Percentiles rank a stretch among this genome's conserved stretches.
Evolutionary conservation across 2,797 vertebrate species (phyloP).

Genomic region (Cynodonichthys magdalenae): DNA sequence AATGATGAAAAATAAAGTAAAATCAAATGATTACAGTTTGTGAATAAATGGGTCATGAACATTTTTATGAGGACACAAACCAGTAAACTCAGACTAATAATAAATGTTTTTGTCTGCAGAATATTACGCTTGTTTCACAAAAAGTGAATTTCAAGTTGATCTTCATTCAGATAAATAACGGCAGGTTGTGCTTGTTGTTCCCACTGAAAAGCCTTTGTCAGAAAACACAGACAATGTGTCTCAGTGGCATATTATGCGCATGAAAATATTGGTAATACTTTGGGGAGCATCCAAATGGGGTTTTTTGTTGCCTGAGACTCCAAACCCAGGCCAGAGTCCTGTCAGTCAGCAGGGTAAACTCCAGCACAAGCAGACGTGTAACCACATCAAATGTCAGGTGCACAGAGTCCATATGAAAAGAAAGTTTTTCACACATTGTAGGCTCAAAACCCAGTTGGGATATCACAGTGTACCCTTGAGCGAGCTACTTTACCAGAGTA

Average conservation of each 20-base stretch:
- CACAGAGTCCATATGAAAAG: conserved; percentile 60
- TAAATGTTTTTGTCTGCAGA: not conserved
- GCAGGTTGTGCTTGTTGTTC: not conserved
- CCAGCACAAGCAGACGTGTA: conserved; percentile 7
- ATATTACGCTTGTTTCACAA: too few species aligned
- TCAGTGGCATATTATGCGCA: conserved; percentile 5
- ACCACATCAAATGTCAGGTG: conserved; percentile 57
- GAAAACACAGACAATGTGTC: conserved; percentile 3
- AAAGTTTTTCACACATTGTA: conserved; percentile 61
- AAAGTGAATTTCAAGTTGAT: not conserved
- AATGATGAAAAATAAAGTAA: not conserved
- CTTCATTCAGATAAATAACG: not conserved
- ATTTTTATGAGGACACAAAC: not conserved
- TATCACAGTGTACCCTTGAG: conserved; percentile 70
- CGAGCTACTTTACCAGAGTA: conserved; percentile 68
- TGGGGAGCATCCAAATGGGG: not conserved
- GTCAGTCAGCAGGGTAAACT: conserved; percentile 28
- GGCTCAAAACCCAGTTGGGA: conserved; percentile 61
- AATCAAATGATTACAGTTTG: not conserved
- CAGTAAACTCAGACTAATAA: not conserved
- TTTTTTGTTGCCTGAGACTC: not conserved
- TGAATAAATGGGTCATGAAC: not conserved
- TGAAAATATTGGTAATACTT: not conserved
- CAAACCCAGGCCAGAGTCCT: conserved; percentile 5
- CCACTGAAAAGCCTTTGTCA: conserved; percentile 4